Evolutionary conservation across 2,888 invertebrate genomes (phyloP).

Genomic region (Adelognathus sp.): DNA sequence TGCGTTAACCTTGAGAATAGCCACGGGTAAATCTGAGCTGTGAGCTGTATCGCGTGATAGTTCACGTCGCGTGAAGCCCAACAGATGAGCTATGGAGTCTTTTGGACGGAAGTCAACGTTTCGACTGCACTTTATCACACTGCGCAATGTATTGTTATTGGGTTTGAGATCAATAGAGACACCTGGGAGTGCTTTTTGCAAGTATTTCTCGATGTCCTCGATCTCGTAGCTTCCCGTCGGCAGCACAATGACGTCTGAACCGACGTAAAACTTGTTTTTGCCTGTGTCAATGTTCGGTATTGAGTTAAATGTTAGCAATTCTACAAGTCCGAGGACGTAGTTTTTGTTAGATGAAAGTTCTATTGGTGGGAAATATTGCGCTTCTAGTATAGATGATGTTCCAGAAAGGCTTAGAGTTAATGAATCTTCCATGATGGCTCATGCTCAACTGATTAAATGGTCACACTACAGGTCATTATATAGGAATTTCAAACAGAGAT

Average conservation of each 20-base stretch:
- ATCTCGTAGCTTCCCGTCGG: conserved; percentile 72
- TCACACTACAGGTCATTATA: background rate
- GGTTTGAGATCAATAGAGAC: background rate
- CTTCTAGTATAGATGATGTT: conserved; percentile 60
- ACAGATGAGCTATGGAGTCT: conserved; percentile 32
- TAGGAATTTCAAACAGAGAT: conserved; percentile 45
- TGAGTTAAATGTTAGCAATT: conserved; percentile 67
- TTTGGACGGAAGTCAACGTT: conserved; percentile 20
- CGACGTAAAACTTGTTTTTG: conserved; percentile 63
- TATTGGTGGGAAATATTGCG: conserved; percentile 67
- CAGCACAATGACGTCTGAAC: conserved; percentile 58
- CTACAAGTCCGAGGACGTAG: conserved; percentile 68
- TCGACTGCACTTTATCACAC: conserved; percentile 35
- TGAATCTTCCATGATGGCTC: conserved; percentile 55
- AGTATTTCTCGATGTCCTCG: conserved; percentile 64
- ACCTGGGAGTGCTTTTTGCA: conserved; percentile 24
- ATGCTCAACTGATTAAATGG: background rate
- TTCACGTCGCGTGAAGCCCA: conserved; percentile 16
- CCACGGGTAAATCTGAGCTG: conserved; percentile 56
- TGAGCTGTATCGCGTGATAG: conserved; percentile 28
- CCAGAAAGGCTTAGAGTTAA: conserved; percentile 67
- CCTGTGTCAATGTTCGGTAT: conserved; percentile 71
- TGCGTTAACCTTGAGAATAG: conserved; percentile 58
- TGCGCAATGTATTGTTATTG: conserved; percentile 21
- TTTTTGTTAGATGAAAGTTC: conserved; percentile 59